Evolutionary conservation across 1,140 invertebrate species (phyloP).

Genomic region (Leguminivora glycinivorella): DNA sequence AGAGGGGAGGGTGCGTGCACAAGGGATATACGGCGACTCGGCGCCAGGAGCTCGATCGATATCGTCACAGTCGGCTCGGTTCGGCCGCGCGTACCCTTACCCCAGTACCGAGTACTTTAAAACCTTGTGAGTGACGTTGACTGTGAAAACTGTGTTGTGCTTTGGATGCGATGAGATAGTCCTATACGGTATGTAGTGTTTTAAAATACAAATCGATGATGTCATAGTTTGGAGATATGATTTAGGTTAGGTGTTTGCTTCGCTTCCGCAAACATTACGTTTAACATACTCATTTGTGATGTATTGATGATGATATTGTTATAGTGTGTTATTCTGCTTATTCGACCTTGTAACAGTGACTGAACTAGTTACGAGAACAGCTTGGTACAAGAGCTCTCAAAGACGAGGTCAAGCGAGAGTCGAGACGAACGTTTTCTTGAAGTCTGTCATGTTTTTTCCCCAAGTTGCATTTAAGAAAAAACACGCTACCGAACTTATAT

Average conservation of each 20-base stretch:
- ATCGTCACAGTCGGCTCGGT: conserved; percentile 38
- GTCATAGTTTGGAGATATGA: background rate
- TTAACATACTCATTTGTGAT: background rate
- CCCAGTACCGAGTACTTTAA: background rate
- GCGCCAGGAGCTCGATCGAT: conserved; percentile 73
- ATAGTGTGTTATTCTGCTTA: background rate
- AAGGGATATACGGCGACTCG: conserved; percentile 72
- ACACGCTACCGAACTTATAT: too few species aligned
- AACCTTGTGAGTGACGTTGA: conserved; percentile 20
- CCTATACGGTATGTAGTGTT: background rate
- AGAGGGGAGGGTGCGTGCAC: conserved; percentile 64
- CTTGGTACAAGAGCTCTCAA: conserved; percentile 14
- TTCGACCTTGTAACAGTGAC: conserved; percentile 26
- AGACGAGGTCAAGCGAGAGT: conserved; percentile 13
- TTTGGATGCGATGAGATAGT: conserved; percentile 23
- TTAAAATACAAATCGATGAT: conserved; percentile 8
- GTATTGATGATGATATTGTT: background rate
- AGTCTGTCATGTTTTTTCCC: background rate
- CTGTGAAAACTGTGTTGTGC: background rate
- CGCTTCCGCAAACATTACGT: background rate
- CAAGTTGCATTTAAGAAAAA: background rate
- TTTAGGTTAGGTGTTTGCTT: conserved; percentile 20
- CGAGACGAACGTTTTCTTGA: background rate
- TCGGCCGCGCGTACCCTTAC: conserved; percentile 9
- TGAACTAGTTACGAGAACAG: background rate